phyloP scores from a whole-genome alignment of 2,797 vertebrate genomes.

The Poecile montanus region DNA sequence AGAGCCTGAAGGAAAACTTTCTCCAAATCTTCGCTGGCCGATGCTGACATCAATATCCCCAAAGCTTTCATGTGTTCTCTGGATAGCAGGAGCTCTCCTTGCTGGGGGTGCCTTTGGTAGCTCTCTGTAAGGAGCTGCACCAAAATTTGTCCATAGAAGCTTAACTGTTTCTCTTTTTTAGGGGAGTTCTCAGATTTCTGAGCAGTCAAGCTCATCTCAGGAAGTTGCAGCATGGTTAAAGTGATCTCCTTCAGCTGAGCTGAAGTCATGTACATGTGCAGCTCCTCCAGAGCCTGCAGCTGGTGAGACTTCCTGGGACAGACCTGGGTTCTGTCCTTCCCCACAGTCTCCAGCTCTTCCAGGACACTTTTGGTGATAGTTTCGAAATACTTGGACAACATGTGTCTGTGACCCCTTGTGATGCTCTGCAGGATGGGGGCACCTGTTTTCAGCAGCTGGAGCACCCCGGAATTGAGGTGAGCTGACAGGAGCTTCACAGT shows the following conservation, averaged over 20 bases:
- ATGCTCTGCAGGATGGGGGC: slow-evolving; percentile 71
- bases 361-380: slow-evolving; percentile 78
- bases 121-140: slow-evolving; percentile 82
- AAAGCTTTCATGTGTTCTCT: slow-evolving; percentile 82
- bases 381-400: slow-evolving; percentile 77
- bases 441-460: slow-evolving; percentile 78
- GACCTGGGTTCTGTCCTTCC: background rate
- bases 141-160: slow-evolving; percentile 79
- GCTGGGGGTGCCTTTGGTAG: slow-evolving; percentile 50
- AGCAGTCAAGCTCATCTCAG: slow-evolving; percentile 75
- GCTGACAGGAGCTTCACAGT: slow-evolving; percentile 81
- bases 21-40: slow-evolving; percentile 80
- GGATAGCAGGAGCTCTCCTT: slow-evolving; percentile 72
- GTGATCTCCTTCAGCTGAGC: slow-evolving; percentile 78
- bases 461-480: slow-evolving; percentile 76
- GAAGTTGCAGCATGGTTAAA: slow-evolving; percentile 82
- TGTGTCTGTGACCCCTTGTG: slow-evolving; percentile 25
- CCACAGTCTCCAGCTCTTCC: slow-evolving; percentile 73
- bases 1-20: slow-evolving; percentile 81
- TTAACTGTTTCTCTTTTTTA: slow-evolving; percentile 70
- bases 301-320: slow-evolving; percentile 67
- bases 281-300: slow-evolving; percentile 80
- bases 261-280: slow-evolving; percentile 81
- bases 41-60: slow-evolving; percentile 79
- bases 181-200: background rate